These are phyloP conservation scores for Cataglyphis albicans DNA, from an alignment of 2,888 invertebrate species.

Conservation along the genomic window DNA sequence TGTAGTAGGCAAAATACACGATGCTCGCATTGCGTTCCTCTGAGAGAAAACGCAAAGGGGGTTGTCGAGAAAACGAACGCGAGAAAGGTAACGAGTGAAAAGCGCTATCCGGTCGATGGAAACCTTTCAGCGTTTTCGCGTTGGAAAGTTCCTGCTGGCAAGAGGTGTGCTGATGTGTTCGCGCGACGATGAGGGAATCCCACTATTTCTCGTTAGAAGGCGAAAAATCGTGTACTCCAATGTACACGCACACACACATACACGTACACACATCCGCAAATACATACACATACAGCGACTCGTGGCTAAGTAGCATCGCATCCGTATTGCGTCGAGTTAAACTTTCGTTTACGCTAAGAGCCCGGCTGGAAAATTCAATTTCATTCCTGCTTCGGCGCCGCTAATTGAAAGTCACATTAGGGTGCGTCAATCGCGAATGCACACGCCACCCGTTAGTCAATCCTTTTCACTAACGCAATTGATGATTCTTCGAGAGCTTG, in stretches of 20 bases:
- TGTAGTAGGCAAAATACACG: slow-evolving; percentile 6
- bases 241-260: neutral
- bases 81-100: slow-evolving; percentile 51
- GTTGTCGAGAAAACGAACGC: slow-evolving; percentile 6
- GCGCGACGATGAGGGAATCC: slow-evolving; percentile 21
- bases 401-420: slow-evolving; percentile 50
- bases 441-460: slow-evolving; percentile 10
- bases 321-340: slow-evolving; percentile 54
- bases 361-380: slow-evolving; percentile 41
- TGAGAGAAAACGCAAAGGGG: slow-evolving; percentile 10
- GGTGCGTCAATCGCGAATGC: slow-evolving; percentile 23
- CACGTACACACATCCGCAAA: neutral
- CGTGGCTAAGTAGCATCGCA: slow-evolving; percentile 5
- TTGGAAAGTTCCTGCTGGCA: slow-evolving; percentile 59
- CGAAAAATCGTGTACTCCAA: slow-evolving; percentile 40
- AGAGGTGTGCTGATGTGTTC: slow-evolving; percentile 57
- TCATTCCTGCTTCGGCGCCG: neutral
- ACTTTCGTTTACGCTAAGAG: slow-evolving; percentile 59
- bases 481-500: neutral
- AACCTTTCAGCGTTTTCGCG: slow-evolving; percentile 63
- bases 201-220: slow-evolving; percentile 56
- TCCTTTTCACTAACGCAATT: neutral
- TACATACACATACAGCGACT: slow-evolving; percentile 2
- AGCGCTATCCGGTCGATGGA: slow-evolving; percentile 59
- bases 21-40: neutral